phyloP scores from a whole-genome alignment of 1,140 invertebrate genomes.

The Zaprionus tsacasi region DNA sequence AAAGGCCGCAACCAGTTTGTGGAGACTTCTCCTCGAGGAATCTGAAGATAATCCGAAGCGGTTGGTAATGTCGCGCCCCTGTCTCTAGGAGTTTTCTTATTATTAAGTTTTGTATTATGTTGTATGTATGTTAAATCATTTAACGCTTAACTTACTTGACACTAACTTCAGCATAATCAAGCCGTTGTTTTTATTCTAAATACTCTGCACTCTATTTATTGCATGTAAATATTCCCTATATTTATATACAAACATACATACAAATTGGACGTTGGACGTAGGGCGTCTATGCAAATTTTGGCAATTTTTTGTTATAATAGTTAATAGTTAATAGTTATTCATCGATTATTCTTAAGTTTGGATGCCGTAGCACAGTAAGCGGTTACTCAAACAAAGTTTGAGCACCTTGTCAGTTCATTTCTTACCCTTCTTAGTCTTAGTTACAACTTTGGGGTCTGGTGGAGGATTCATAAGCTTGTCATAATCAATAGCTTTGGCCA shows the following conservation, averaged over 20 bases:
- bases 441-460: not conserved
- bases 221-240: too few relatives aligned
- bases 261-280: too few relatives aligned
- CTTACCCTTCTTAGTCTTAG: not conserved
- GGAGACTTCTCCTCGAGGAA: conserved; percentile 15
- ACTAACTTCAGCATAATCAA: too few relatives aligned
- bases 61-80: too few relatives aligned
- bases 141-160: not conserved
- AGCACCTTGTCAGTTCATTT: not conserved
- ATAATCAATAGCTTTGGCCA: not conserved
- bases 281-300: too few relatives aligned
- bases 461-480: not conserved
- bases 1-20: conserved; percentile 60
- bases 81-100: too few relatives aligned
- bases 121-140: not conserved
- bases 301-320: too few relatives aligned
- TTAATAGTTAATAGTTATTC: not conserved
- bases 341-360: not conserved
- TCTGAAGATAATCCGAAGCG: not conserved
- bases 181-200: too few relatives aligned
- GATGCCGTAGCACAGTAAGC: not conserved
- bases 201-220: too few relatives aligned
- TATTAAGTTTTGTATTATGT: too few relatives aligned
- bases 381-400: too few relatives aligned
- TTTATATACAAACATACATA: too few relatives aligned